Evolutionary conservation across 2,113 vertebrate species (phyloP).

Genomic region (Centropus bengalensis): DNA sequence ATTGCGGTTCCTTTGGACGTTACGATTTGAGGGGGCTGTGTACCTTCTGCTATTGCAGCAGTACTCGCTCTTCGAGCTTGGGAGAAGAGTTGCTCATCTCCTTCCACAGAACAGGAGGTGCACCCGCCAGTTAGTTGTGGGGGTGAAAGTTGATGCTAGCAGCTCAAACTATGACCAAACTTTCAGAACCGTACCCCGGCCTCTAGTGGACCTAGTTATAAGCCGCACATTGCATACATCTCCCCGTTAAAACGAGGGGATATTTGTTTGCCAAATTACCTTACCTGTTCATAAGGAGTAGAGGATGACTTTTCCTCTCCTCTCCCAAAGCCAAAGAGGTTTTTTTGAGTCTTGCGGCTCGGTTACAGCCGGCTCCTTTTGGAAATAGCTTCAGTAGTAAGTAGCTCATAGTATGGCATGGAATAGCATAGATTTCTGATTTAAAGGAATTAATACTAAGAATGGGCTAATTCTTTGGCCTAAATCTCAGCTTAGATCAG

Average conservation of each 20-base stretch:
- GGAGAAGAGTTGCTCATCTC: neutral
- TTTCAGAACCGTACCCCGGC: neutral
- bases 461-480: constrained; percentile 62
- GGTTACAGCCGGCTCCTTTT: neutral
- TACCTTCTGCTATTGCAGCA: neutral
- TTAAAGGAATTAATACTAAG: constrained; percentile 52
- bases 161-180: neutral
- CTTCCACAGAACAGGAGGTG: neutral
- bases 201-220: neutral
- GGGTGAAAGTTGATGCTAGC: neutral
- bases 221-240: neutral
- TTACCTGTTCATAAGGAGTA: constrained; percentile 6
- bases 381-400: neutral
- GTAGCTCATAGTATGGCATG: neutral
- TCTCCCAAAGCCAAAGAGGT: neutral
- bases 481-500: constrained; percentile 21
- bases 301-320: neutral
- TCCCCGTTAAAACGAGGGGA: neutral
- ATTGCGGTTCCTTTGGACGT: constrained; percentile 8
- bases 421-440: constrained; percentile 12
- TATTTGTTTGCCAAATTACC: neutral
- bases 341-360: neutral
- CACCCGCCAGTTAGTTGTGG: neutral
- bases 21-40: neutral
- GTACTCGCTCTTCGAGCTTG: neutral